Base-by-base conservation (phyloP, 2,797 vertebrate genomes). In the Silurus aristotelis region DNA sequence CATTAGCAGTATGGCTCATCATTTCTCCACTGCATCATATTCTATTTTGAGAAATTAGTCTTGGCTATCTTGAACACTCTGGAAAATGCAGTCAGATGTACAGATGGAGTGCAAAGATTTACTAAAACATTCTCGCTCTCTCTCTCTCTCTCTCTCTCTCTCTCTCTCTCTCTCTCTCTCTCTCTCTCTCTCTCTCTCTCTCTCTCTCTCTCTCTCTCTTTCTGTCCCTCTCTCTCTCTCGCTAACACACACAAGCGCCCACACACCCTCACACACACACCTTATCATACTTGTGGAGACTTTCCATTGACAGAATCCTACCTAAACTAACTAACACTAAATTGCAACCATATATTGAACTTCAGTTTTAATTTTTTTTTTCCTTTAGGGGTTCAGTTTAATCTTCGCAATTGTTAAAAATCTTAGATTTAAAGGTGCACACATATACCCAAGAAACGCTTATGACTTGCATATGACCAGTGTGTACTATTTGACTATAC, bases 1-100 rank as follows among this genome's bases (percentile, higher is more conserved):
- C 84, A 90, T 89, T 88, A 90, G 80, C 86, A 87, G 85, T 83
- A 82, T 31, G 48, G 80, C 71, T 86, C 84, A 67, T 83, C 77
- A 83, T 58, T 72, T 84, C 72, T 68, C 80, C 27, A 83, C 66
- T 77, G 70, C 81, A 84, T 87, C 78, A 64, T 83, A 82, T 66
- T 89, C 60, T 84, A 81, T 75, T 80, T 78, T 80, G 27, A 80
- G 58, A 83, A 73, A 64, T 75, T 86, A 27, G 60, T 20, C 52
- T 31, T 9, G 7, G 25, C 14, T 27, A 8, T 52, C 48, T 75
- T 61, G 60, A 38, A 13, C 58, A 63, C 19, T 58, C 48, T 52
- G 48, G 55, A 38, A 22, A 77, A 38, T 7, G 12, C 6, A 46
- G 27, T 68, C 27, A 71, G n/a, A 25, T n/a, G 1, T 52, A 52